Conservation (phyloP, 2,113 vertebrate species). For the Chaetodon trifascialis region DNA sequence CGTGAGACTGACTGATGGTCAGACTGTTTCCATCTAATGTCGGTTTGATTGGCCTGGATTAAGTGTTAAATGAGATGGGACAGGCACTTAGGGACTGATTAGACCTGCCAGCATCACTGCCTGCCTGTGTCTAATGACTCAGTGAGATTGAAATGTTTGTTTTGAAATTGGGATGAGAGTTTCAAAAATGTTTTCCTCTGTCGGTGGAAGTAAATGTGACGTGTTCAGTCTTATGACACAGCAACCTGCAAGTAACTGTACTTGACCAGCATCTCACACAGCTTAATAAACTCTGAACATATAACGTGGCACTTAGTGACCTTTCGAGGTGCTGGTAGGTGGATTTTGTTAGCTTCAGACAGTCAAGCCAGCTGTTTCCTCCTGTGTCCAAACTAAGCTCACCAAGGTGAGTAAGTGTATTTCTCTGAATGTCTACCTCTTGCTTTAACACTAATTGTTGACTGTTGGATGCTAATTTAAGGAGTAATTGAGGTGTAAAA, state of each 20-base stretch:
- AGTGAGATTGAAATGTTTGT: conserved; percentile 39
- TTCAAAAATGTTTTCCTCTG: background rate
- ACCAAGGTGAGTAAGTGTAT: background rate
- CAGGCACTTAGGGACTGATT: conserved; percentile 60
- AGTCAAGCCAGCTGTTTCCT: no score
- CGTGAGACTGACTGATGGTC: conserved; percentile 24
- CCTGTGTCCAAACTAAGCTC: no score
- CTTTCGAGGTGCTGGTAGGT: no score
- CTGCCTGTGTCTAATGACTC: conserved; percentile 36
- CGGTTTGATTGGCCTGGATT: conserved; percentile 25
- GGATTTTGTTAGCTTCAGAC: no score
- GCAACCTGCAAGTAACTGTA: background rate
- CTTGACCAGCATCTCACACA: background rate
- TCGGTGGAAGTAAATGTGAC: background rate
- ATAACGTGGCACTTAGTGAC: no score
- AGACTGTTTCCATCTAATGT: conserved; percentile 42
- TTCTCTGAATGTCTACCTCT: background rate
- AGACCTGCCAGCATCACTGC: conserved; percentile 48
- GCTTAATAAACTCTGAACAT: no score
- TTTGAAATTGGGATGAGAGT: conserved; percentile 7
- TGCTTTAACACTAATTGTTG: background rate
- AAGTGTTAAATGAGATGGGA: conserved; percentile 56
- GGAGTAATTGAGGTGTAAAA: background rate
- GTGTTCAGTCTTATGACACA: background rate
- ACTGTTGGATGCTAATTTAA: background rate